Conservation (phyloP, 2,888 invertebrate genomes). For the Seira ritae region DNA sequence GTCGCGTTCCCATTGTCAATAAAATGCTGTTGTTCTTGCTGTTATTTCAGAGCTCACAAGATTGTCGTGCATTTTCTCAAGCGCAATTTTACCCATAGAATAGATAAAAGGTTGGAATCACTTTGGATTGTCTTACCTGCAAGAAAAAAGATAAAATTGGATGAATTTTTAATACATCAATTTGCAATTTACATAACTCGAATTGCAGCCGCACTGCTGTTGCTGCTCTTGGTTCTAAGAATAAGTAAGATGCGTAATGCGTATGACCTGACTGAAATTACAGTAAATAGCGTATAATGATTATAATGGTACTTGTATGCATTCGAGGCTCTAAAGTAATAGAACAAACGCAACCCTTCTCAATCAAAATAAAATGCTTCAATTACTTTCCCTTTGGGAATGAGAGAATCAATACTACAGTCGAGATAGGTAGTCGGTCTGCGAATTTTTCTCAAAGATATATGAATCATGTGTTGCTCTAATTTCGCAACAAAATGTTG, state of each 20-base stretch:
- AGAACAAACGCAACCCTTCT: not conserved
- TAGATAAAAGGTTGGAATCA: not conserved
- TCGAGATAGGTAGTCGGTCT: no score
- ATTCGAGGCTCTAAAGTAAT: not conserved
- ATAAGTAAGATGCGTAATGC: no score
- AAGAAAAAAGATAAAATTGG: conserved; percentile 37
- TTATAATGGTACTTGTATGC: not conserved
- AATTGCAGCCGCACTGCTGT: not conserved
- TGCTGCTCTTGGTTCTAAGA: no score
- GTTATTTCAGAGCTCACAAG: no score
- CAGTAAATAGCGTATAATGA: not conserved
- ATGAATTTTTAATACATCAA: conserved; percentile 43
- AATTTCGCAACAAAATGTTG: not conserved
- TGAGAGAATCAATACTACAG: not conserved
- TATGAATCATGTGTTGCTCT: not conserved
- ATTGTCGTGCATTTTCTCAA: not conserved
- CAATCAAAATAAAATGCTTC: no score
- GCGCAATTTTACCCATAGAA: not conserved
- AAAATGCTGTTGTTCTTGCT: no score
- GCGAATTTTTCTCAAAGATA: no score
- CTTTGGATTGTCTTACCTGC: conserved; percentile 54
- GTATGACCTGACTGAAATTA: not conserved
- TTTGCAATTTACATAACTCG: conserved; percentile 27
- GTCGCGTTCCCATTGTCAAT: not conserved
- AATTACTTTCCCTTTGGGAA: no score